Conservation (phyloP, 2,888 invertebrate genomes). For the Melangyna quadrimaculata region DNA sequence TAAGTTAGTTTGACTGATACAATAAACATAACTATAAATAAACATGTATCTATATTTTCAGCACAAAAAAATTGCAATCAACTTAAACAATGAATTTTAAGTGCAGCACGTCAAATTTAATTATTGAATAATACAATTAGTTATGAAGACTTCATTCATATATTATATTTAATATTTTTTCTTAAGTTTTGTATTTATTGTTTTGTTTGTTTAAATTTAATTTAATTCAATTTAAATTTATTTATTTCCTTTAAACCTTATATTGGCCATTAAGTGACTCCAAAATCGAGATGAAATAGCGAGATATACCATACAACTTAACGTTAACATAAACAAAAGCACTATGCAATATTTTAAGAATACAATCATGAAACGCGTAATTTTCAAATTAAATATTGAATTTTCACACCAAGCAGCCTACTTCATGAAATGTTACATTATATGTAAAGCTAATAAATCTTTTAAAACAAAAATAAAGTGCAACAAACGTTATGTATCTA, state of each 20-base stretch:
- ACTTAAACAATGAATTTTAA: background rate
- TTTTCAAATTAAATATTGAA: background rate
- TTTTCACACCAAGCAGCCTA: background rate
- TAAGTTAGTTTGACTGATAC: background rate
- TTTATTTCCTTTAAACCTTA: too few species aligned
- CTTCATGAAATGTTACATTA: background rate
- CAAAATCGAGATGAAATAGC: too few species aligned
- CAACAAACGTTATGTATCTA: background rate
- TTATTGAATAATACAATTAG: too few species aligned
- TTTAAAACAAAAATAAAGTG: background rate
- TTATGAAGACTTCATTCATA: too few species aligned
- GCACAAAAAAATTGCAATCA: conserved; percentile 18
- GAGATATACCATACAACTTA: too few species aligned
- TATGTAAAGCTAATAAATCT: background rate
- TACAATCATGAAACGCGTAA: background rate
- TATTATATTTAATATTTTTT: too few species aligned
- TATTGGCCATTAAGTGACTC: too few species aligned
- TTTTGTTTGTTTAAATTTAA: too few species aligned
- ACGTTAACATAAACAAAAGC: background rate
- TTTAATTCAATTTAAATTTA: too few species aligned
- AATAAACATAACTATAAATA: background rate
- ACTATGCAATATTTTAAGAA: background rate
- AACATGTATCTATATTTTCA: conserved; percentile 29
- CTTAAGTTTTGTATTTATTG: too few species aligned
- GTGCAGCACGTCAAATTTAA: too few species aligned